Conservation (phyloP, 2,797 vertebrate genomes). For the Garrulus glandarius region DNA sequence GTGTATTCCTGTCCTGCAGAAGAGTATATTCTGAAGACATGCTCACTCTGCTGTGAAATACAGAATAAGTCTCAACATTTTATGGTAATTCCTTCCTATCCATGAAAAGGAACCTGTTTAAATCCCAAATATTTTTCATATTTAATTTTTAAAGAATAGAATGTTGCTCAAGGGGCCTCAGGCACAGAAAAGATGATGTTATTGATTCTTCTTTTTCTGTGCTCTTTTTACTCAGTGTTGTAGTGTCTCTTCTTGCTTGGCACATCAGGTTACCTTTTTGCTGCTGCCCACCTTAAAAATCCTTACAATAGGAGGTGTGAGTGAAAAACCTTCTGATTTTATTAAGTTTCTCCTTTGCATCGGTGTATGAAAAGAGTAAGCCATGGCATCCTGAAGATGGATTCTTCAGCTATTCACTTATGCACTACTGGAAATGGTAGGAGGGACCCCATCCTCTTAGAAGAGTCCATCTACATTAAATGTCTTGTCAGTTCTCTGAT, state of each 20-base stretch:
- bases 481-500: background rate
- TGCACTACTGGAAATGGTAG: background rate
- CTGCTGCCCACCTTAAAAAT: background rate
- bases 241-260: background rate
- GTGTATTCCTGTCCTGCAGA: background rate
- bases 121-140: background rate
- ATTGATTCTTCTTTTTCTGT: background rate
- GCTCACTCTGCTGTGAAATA: background rate
- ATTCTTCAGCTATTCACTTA: background rate
- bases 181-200: background rate
- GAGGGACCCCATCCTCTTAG: background rate
- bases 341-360: background rate
- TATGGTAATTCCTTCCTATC: background rate
- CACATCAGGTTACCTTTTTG: background rate
- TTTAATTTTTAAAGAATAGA: background rate
- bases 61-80: background rate
- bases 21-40: background rate
- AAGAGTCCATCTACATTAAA: background rate
- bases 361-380: background rate
- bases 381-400: background rate
- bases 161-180: background rate
- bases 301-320: background rate
- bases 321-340: background rate
- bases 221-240: background rate
- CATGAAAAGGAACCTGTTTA: fast-evolving